Percentiles rank a stretch among this genome's conserved stretches.
These are phyloP conservation scores for Pitta sordida DNA, from an alignment of 2,113 vertebrate species.

Conservation along the genomic window DNA sequence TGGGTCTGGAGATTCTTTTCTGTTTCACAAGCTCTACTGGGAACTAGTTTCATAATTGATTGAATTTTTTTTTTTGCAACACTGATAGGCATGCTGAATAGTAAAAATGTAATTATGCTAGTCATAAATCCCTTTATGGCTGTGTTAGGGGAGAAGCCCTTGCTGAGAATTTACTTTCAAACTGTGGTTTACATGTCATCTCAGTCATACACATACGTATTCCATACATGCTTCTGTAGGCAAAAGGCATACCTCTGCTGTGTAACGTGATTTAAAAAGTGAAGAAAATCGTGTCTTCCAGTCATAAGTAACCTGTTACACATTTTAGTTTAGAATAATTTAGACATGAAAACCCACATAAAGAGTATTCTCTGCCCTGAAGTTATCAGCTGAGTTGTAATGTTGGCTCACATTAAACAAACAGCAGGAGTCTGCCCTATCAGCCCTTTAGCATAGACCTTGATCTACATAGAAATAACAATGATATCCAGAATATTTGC, in stretches of 20 bases:
- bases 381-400: neutral
- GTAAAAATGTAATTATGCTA: neutral
- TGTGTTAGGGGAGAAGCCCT: neutral
- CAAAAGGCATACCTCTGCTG: neutral
- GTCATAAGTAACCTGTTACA: neutral
- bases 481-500: neutral
- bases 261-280: neutral
- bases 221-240: neutral
- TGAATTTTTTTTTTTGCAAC: neutral
- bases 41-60: neutral
- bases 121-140: neutral
- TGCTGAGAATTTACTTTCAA: neutral
- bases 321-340: neutral
- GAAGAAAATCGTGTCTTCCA: neutral
- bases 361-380: neutral
- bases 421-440: neutral
- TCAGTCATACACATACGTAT: neutral
- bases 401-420: neutral
- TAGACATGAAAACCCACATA: neutral
- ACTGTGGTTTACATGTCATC: neutral
- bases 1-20: conserved; percentile 19
- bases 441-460: neutral
- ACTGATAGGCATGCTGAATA: neutral
- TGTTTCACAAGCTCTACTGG: neutral
- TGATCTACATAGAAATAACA: neutral